Evolutionary conservation across 2,113 vertebrate species (phyloP).

Genomic region (Callospermophilus lateralis): DNA sequence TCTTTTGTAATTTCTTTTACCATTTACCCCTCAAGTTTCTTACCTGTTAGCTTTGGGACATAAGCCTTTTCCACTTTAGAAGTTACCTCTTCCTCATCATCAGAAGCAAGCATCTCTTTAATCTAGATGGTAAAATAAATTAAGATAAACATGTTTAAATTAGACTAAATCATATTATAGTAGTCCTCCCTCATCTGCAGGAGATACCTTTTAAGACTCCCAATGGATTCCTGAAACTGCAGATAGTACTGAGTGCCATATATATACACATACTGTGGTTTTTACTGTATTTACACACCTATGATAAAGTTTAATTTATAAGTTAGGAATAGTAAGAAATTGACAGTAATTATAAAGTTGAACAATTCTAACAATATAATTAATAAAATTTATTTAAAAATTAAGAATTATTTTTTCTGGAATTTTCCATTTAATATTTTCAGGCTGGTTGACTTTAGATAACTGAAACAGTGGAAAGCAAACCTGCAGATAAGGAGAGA

Average conservation of each 20-base stretch:
- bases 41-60: conserved; percentile 98
- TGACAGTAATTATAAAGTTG: background rate
- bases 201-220: background rate
- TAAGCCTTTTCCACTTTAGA: conserved; percentile 95
- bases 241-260: background rate
- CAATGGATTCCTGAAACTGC: background rate
- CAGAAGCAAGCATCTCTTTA: conserved; percentile 96
- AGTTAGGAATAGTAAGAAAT: background rate
- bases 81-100: conserved; percentile 94
- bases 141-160: conserved; percentile 23
- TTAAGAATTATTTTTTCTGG: background rate
- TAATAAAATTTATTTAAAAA: background rate
- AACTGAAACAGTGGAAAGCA: background rate
- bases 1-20: background rate
- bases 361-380: background rate
- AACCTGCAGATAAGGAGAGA: background rate
- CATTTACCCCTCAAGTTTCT: conserved; percentile 55
- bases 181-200: background rate
- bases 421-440: background rate
- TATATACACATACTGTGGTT: background rate
- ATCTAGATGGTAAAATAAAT: conserved; percentile 85
- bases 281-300: background rate
- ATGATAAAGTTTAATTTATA: background rate
- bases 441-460: background rate
- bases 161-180: background rate